Evolutionary conservation across 1,140 invertebrate species (phyloP), one percentile per base, ranked within the genome.

Genomic region (Cherax quadricarinatus): DNA sequence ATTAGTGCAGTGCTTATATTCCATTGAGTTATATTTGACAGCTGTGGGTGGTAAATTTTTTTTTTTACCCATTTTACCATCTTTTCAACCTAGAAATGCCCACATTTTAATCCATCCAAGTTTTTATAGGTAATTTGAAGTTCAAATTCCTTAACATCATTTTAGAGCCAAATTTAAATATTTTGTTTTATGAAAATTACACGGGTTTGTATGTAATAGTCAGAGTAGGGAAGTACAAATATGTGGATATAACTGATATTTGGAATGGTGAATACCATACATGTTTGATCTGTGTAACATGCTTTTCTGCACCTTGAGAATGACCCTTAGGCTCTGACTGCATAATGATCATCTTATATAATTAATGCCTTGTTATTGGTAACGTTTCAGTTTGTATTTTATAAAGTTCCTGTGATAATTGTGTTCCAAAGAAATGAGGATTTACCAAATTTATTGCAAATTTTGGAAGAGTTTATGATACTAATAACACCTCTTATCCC

Each of bases 161-260:
- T 21, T 78, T n/a, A 87, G 73, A 16, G 41, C 24, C 1, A 62
- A 88, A 60, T 80, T 80, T 12, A 41, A 41, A 41, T 48, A 21
- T 62, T 88, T 62, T 88, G 24, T 70, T 30, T 48, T 88, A 73
- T 88, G 73, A 70, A 57, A 88, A 79, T 70, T 88, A 81, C 75
- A 88, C 62, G 80, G 75, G 86, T 53, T 30, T 88, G 86, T 88
- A 78, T 88, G 62, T 73, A 85, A 24, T 87, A 88, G 75, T 51
- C 79, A 53, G 81, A 60, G 75, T 88, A 88, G 86, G 78, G 86
- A 88, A 88, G 86, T 88, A 88, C 86, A 88, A 88, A 88, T 88
- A 79, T 88, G 78, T 88, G 86, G 73, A 24, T 88, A 51, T 80
- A 53, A 88, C 79, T 80, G 78, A 53, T 80, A 62, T 10, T 62